These are phyloP conservation scores for Moxostoma hubbsi DNA, from an alignment of 2,797 vertebrate genomes.

Conservation along the genomic window DNA sequence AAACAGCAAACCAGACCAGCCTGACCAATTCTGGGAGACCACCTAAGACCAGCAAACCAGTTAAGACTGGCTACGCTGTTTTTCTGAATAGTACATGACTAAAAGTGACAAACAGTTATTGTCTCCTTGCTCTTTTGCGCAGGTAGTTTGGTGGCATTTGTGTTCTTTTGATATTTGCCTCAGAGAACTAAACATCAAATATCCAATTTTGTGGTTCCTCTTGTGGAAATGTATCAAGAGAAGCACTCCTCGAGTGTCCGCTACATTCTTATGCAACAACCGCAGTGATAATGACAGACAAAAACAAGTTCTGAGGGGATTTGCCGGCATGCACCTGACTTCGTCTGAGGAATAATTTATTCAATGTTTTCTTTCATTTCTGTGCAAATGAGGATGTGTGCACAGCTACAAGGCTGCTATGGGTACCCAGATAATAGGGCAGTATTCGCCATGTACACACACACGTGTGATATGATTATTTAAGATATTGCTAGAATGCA, in stretches of 20 bases:
- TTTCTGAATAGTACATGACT: too few relatives aligned
- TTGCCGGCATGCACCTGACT: constrained; percentile 4
- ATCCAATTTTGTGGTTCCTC: neutral
- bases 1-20: too few relatives aligned
- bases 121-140: too few relatives aligned
- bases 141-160: too few relatives aligned
- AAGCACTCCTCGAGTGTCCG: constrained; percentile 10
- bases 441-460: neutral
- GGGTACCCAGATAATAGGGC: constrained; percentile 40
- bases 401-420: constrained; percentile 54
- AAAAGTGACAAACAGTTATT: too few relatives aligned
- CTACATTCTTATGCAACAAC: neutral
- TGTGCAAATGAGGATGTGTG: constrained; percentile 56
- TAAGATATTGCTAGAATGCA: constrained; percentile 8
- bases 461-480: constrained; percentile 27
- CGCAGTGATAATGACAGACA: constrained; percentile 35
- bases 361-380: constrained; percentile 54
- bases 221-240: neutral
- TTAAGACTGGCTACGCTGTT: too few relatives aligned
- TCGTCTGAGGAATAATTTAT: constrained; percentile 45
- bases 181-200: too few relatives aligned
- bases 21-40: too few relatives aligned
- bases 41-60: too few relatives aligned
- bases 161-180: too few relatives aligned
- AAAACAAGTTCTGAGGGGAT: constrained; percentile 21